Base-by-base conservation (phyloP, 2,797 vertebrate species). In the Erethizon dorsatum region DNA sequence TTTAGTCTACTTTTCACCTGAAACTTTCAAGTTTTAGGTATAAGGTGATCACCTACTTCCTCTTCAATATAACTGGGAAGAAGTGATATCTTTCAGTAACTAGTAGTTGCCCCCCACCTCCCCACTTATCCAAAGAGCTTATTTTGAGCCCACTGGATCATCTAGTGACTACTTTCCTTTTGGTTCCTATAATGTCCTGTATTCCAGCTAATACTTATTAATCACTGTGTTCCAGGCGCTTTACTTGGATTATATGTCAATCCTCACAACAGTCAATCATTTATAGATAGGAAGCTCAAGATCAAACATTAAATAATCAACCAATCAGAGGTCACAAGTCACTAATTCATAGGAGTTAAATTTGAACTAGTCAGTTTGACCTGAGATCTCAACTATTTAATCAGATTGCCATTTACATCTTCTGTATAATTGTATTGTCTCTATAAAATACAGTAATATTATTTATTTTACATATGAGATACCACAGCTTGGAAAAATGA, bases 111-210 rank as follows among this genome's bases (percentile, higher is more conserved):
- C 65, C 17, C 65, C 57, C 22, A 14, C 67, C 67, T 61, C 59
- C 63, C 28, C 12, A 33, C 11, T 90, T 87, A 65, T 61, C 59
- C 28, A 71, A 41, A 54, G 50, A 61, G 50, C 69, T 92, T 61
- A 61, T 63, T 86, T 86, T 33, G 69, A 82, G 22, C 14, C 47
- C 59, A 67, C 5, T 87, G 83, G 37, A 52, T 79, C 77, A n/a
- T 69, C 37, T 86, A 83, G 50, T 96, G 56, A 91, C 88, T 95
- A 89, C 33, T 65, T 88, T 93, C 50, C 45, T 95, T 84, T 73
- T 67, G n/a, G n/a, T 79, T 91, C 37, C 41, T 91, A 2, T 82
- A 56, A 37, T 18, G 37, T 83, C 47, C 47, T 88, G 3, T 52
- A 63, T 86, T 80, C 59, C n/a, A 67, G 9, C n/a, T 77, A 56